phyloP scores from a whole-genome alignment of 2,113 vertebrate genomes.

The Regulus satrapa region DNA sequence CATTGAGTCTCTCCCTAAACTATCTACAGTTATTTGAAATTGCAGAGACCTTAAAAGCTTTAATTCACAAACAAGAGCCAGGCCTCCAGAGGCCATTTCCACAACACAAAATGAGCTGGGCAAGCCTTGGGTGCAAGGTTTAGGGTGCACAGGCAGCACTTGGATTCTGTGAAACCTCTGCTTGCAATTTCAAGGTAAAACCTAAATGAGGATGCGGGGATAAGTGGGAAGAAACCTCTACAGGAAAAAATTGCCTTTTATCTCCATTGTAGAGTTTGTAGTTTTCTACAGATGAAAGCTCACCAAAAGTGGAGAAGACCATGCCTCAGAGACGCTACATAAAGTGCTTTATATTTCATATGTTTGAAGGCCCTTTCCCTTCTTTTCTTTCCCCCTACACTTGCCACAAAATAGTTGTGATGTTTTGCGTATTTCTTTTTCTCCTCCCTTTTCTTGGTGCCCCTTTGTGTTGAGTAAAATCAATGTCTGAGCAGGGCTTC shows the following conservation, averaged over 20 bases:
- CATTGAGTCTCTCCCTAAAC: fast-evolving
- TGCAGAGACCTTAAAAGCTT: not conserved
- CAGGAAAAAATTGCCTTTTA: not conserved
- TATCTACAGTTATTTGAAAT: not conserved
- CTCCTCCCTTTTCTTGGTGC: not conserved
- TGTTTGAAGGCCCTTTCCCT: not conserved
- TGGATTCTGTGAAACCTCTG: not conserved
- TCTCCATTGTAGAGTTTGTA: not conserved
- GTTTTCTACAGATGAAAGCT: not conserved
- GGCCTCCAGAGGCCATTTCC: not conserved
- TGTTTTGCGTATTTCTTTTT: not conserved
- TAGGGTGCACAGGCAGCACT: not conserved
- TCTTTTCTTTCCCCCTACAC: not conserved
- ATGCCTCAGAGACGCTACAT: not conserved
- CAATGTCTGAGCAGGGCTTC: not conserved
- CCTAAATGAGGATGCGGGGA: not conserved
- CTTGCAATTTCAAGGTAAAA: not conserved
- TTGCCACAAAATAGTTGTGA: not conserved
- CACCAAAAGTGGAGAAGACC: not conserved
- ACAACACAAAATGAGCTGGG: not conserved
- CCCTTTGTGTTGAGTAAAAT: not conserved
- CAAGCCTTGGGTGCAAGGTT: not conserved
- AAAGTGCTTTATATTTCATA: not conserved
- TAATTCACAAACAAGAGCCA: not conserved
- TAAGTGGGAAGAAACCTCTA: not conserved